phyloP scores from a whole-genome alignment of 2,113 vertebrate genomes.

The Opisthocomus hoazin region DNA sequence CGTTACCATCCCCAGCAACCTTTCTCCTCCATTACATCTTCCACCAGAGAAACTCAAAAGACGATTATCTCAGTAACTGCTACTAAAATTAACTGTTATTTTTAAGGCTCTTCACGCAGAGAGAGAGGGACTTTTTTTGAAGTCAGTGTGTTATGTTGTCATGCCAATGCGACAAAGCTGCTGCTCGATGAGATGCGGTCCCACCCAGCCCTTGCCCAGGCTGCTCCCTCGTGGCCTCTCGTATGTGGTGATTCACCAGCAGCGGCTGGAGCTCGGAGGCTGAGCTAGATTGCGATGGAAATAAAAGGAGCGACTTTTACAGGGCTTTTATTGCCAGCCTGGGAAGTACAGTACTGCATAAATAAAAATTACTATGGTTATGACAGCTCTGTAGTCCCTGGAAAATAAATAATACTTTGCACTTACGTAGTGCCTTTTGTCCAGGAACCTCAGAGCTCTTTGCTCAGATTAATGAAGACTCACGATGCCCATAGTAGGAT shows the following conservation, averaged over 20 bases:
- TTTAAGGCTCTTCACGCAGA: neutral
- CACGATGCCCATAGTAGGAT: neutral
- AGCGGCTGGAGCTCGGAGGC: neutral
- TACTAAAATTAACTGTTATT: neutral
- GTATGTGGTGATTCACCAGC: neutral
- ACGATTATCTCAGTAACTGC: neutral
- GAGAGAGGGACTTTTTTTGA: neutral
- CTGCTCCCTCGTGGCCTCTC: neutral
- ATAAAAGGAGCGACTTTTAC: slow-evolving; percentile 20
- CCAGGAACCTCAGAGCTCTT: slow-evolving; percentile 14
- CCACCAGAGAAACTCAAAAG: neutral
- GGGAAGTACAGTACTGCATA: neutral
- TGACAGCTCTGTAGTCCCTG: slow-evolving; percentile 38
- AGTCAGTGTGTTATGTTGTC: neutral
- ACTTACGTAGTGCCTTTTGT: neutral
- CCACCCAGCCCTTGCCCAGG: neutral
- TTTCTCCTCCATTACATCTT: neutral
- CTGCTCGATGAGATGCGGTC: neutral
- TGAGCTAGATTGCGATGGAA: neutral
- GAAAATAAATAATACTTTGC: slow-evolving; percentile 54
- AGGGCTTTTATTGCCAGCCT: slow-evolving; percentile 12
- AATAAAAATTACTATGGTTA: slow-evolving; percentile 32
- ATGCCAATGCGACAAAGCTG: neutral
- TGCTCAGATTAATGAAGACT: neutral
- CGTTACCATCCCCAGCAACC: neutral